Base-by-base conservation (phyloP, 2,888 invertebrate species). In the Oscheius sp. region DNA sequence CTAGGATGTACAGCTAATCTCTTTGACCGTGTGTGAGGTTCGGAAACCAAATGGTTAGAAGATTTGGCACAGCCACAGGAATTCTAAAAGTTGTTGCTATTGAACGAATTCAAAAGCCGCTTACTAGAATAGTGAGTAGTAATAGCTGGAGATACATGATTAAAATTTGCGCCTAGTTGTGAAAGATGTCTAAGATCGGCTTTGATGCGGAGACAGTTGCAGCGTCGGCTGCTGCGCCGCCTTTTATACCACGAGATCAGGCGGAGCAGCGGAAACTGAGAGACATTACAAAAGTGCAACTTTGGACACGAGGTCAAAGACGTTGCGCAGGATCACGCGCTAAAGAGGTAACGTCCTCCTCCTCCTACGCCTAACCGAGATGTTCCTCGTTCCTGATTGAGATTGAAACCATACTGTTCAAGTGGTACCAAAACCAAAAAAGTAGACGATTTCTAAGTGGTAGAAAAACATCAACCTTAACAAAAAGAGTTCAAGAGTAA, bases 1-100 rank as follows among this genome's bases (percentile, higher is more conserved):
- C 70, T 77, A 37, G 79, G 79, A 60, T 81, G 81, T 35, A 81
- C 77, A 35, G 81, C 81, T 42, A 81, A 63, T 63, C 81, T 74
- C 51, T 74, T 74, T 29, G n/a, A 35, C 33, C 74, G 47, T 21
- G 11, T 60, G 37, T 62, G 72, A 33, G 37, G n/a, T 58, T 58
- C 58, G 42, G 58, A 48, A n/a, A 29, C 29, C 9, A 35, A 10
- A 33, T 7, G 9, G 32, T 37, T 35, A 33, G 51, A n/a, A 13
- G 37, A 55, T 29, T 32, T 29, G 32, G 32, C 13, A 29, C 47
- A 13, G 21, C 9, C 32, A 21, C 3, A 11, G n/a, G 48, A 47
- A 48, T 48, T 63, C 63, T 63, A 48, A 63, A 55, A 37, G 48
- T 29, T 37, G 35, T 9, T 33, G 2, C 32, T 33, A 51, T n/a